Evolutionary conservation across 1,140 invertebrate genomes (phyloP), one percentile per base, ranked within the genome.

Genomic region (Piezodorus guildinii): DNA sequence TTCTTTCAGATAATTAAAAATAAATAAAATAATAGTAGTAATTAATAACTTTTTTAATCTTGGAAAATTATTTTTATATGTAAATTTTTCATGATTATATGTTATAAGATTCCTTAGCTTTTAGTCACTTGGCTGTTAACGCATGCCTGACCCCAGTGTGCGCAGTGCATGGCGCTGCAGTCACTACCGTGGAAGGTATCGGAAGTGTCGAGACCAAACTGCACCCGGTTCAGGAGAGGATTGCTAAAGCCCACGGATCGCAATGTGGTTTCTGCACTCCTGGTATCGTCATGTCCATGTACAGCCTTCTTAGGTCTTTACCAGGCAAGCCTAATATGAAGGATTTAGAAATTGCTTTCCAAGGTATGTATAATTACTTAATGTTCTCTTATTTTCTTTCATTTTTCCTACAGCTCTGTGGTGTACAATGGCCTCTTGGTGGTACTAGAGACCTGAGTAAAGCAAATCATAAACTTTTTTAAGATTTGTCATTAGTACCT

Each of bases 211-310:
- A 77, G 74, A 84, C 80, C 1, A 81, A 78, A 51, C 72, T 92
- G 23, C 89, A 94, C 76, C 85, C 90, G 0, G 85, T 88, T 10
- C 91, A 94, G 78, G 88, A 94, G 72, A 77, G 90, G 68, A 82
- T 95, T 56, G 89, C 90, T 0, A 88, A 88, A 77, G 80, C 87
- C 5, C 91, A 94, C 71, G 91, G 91, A 0, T 91, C 89, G 0
- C 91, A 94, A 76, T 94, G 91, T 72, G 91, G 91, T 6, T 94
- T 92, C 73, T 94, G 91, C 68, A 93, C 91, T 5, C 91, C 91
- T 3, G 91, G 91, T 16, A 92, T 94, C 61, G 89, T 95, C 0
- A 94, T 95, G 92, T 94, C 91, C 3, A 94, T 94, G 91, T 94
- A 94, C 69, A 81, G 87, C 0, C 74, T 94, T 21, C 73, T 94